phyloP scores from a whole-genome alignment of 2,797 vertebrate genomes.

The Lycodopsis pacificus region DNA sequence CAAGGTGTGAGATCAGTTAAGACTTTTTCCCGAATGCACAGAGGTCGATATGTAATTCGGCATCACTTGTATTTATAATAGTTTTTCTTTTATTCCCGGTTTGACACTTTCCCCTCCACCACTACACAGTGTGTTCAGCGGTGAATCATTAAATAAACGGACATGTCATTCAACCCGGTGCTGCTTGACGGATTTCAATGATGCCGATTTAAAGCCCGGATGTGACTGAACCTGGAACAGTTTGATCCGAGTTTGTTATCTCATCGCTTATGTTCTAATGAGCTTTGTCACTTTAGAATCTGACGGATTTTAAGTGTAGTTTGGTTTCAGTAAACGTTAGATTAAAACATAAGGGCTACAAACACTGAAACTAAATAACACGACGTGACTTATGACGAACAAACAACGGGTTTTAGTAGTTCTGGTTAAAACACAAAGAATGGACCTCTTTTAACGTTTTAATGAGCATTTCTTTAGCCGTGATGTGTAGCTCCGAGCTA shows the following conservation, averaged over 20 bases:
- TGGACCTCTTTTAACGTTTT: no score
- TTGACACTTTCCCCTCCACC: not conserved
- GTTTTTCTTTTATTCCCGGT: not conserved
- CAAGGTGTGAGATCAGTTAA: rapidly evolving
- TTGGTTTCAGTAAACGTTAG: not conserved
- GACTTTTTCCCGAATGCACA: rapidly evolving
- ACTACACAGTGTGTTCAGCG: no score
- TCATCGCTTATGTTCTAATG: rapidly evolving
- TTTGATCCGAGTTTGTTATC: not conserved
- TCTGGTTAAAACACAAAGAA: no score
- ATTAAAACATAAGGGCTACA: not conserved
- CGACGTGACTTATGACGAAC: no score
- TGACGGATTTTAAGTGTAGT: not conserved
- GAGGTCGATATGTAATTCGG: no score
- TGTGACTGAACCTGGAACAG: rapidly evolving
- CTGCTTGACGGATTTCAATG: not conserved
- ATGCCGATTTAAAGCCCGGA: not conserved
- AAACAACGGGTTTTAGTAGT: no score
- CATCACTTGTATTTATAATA: not conserved
- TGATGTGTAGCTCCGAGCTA: not conserved
- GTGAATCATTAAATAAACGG: not conserved
- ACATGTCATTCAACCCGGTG: no score
- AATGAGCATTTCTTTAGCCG: no score
- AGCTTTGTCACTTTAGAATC: rapidly evolving
- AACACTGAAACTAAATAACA: not conserved